Percentiles rank a stretch among this genome's conserved stretches.
phyloP scores from a whole-genome alignment of 2,888 invertebrate species.

The Brachylomia viminalis region DNA sequence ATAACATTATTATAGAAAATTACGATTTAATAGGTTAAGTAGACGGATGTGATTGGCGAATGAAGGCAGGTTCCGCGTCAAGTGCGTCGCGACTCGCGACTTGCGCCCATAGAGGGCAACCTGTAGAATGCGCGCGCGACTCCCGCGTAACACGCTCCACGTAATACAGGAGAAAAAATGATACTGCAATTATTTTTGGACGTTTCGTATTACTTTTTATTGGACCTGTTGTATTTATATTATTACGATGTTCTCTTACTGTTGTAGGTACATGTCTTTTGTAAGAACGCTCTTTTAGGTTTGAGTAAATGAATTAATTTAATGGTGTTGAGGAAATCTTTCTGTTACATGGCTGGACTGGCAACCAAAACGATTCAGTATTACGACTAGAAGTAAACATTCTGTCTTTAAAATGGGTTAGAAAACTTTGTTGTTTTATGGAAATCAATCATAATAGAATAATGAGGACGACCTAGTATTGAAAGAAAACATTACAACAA shows the following conservation, averaged over 20 bases:
- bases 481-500: conserved; percentile 41
- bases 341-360: background rate
- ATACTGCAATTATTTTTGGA: conserved; percentile 67
- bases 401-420: conserved; percentile 24
- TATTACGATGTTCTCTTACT: conserved; percentile 54
- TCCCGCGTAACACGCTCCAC: conserved; percentile 64
- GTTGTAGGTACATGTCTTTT: conserved; percentile 43
- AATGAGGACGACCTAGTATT: conserved; percentile 38
- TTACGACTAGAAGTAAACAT: conserved; percentile 20
- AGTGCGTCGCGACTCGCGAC: conserved; percentile 68
- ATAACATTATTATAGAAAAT: conserved; percentile 67
- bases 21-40: conserved; percentile 78
- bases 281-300: conserved; percentile 31
- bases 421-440: conserved; percentile 22
- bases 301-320: conserved; percentile 31
- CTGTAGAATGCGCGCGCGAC: conserved; percentile 81
- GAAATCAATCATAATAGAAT: conserved; percentile 41
- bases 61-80: conserved; percentile 70
- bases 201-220: conserved; percentile 66
- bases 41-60: conserved; percentile 76
- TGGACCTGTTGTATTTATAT: conserved; percentile 62
- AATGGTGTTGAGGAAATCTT: conserved; percentile 23
- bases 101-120: conserved; percentile 79
- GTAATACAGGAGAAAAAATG: conserved; percentile 57
- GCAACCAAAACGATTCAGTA: conserved; percentile 22